Conservation (phyloP, 2,888 invertebrate genomes). For the Diploptera punctata region DNA sequence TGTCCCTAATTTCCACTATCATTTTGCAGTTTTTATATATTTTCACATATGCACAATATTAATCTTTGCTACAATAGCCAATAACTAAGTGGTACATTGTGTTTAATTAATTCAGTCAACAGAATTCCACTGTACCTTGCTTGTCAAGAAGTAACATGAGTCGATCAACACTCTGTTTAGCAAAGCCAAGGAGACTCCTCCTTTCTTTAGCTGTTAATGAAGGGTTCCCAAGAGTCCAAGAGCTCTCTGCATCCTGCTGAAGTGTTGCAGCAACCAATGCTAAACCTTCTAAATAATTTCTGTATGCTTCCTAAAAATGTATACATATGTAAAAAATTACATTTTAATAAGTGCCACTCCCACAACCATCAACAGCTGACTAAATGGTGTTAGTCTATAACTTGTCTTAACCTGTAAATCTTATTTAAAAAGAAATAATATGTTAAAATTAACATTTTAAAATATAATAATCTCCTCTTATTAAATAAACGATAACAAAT, state of each 20-base stretch:
- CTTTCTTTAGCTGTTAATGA: constrained; percentile 24
- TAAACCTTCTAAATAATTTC: constrained; percentile 33
- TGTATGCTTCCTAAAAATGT: constrained; percentile 30
- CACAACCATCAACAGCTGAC: no score
- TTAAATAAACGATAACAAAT: neutral
- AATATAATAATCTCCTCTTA: neutral
- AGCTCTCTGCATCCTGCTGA: constrained; percentile 29
- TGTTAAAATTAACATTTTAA: neutral
- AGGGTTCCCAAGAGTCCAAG: constrained; percentile 22
- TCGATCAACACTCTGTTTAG: constrained; percentile 31
- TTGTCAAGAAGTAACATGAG: constrained; percentile 28
- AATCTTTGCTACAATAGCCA: no score
- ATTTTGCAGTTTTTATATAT: no score
- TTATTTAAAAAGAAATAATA: no score
- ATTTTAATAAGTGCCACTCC: no score
- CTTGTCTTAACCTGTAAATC: no score
- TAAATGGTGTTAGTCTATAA: no score
- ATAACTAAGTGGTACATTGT: no score
- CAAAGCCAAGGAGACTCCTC: constrained; percentile 31
- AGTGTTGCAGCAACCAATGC: constrained; percentile 32
- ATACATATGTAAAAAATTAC: no score
- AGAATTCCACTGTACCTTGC: constrained; percentile 31
- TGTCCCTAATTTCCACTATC: no score
- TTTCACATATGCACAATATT: no score
- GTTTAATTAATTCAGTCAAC: no score